These are phyloP conservation scores for Acleris laterana DNA, from an alignment of 2,888 invertebrate genomes.

Conservation along the genomic window DNA sequence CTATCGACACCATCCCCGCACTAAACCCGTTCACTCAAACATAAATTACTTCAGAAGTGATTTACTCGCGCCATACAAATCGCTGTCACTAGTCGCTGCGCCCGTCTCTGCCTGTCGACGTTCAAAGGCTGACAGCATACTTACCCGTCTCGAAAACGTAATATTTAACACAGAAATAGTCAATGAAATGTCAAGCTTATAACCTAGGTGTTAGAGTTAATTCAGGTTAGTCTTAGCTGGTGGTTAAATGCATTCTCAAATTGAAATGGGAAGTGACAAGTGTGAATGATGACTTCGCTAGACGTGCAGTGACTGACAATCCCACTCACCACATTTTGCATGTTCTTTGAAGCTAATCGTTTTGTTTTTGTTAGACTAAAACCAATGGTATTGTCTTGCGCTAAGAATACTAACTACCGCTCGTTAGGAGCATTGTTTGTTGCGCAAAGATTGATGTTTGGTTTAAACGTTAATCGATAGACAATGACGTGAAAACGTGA, in stretches of 20 bases:
- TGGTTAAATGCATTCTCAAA: constrained; percentile 1
- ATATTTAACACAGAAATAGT: background rate
- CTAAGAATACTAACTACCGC: constrained; percentile 32
- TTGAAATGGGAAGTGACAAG: constrained; percentile 56
- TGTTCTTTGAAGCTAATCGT: constrained; percentile 66
- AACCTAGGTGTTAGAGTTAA: background rate
- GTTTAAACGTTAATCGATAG: constrained; percentile 35
- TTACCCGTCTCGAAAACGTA: constrained; percentile 1
- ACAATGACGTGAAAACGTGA: constrained; percentile 20
- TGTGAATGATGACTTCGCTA: constrained; percentile 63
- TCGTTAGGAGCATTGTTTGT: constrained; percentile 30
- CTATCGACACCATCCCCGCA: constrained; percentile 55
- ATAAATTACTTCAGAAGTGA: constrained; percentile 82
- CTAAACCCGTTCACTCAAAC: constrained; percentile 58
- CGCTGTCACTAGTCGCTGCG: constrained; percentile 69
- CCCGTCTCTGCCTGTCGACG: constrained; percentile 65
- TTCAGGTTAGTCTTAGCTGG: background rate
- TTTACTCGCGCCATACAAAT: constrained; percentile 78
- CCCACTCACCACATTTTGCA: constrained; percentile 57
- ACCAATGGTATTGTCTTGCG: constrained; percentile 44
- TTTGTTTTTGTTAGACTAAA: constrained; percentile 49
- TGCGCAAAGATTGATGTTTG: constrained; percentile 29
- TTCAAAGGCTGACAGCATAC: constrained; percentile 49
- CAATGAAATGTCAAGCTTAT: background rate
- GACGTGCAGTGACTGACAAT: constrained; percentile 69